Base-by-base conservation (phyloP, 1,140 invertebrate genomes). In the Drosophila obscura region DNA sequence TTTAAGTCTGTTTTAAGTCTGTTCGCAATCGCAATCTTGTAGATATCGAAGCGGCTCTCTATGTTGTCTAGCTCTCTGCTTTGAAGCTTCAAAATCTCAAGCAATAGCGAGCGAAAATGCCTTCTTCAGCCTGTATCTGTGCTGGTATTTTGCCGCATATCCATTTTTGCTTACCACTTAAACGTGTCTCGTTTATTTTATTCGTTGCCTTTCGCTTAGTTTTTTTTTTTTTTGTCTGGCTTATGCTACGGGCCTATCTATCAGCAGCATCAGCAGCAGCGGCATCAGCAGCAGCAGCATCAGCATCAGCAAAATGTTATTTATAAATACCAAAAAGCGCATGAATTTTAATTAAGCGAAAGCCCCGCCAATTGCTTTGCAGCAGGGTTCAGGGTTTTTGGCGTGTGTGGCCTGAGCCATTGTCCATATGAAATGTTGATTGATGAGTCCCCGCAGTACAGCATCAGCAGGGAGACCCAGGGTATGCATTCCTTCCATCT, bases 341-440 rank as follows among this genome's bases (percentile, higher is more conserved):
- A 82, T 82, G 79, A 82, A 83, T 83, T 79, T 83, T 79, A 83
- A 83, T 83, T 83, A 83, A 83, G 72, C 51, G 45, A 51, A 59
- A 24, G 11, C 35, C 35, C 72, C 63, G 48, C 75, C 76, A 73
- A 68, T 67, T 61, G 65, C 44, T 43, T 66, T 60, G 50, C 15
- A 9, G 2, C 22, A n/a, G 26, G 11, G 11, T 35, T 31, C 11
- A 3, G 9, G 58, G 53, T 43, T 24, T 41, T 43, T 39, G 35
- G 35, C 35, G 44, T 28, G 16, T 19, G 22, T 22, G 46, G 62
- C 15, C 53, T 59, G 28, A 51, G 60, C 74, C 62, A 72, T 75
- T 81, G 74, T 73, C 84, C 78, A 87, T 82, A 87, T 85, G 82
- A 82, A 85, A 85, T 72, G 81, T 87, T 85, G 82, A 85, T 85